A percentile compares a stretch with the other conserved stretches of the same genome.
phyloP scores from a whole-genome alignment of 1,140 invertebrate genomes.

The Drosophila arawakana region DNA sequence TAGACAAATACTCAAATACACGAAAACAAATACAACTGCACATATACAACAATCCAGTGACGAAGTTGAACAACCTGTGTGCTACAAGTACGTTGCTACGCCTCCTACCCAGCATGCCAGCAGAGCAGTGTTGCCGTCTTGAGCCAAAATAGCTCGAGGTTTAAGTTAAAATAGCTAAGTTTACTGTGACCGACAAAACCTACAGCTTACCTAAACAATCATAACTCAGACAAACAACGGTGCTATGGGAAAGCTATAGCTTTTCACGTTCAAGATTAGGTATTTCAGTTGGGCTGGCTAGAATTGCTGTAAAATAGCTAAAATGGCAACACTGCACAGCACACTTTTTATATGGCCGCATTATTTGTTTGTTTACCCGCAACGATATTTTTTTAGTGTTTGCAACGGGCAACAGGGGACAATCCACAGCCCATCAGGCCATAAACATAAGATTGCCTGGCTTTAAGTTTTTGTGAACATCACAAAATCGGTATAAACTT shows the following conservation, averaged over 20 bases:
- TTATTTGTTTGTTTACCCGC: constrained; percentile 68
- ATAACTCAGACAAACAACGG: too few relatives aligned
- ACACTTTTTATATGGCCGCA: constrained; percentile 39
- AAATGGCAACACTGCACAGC: background rate
- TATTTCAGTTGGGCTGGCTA: too few relatives aligned
- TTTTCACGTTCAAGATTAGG: too few relatives aligned
- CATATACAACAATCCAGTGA: constrained; percentile 13
- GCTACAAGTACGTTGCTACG: constrained; percentile 19
- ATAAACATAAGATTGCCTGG: constrained; percentile 19
- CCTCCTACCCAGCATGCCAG: background rate
- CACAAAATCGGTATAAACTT: constrained; percentile 18
- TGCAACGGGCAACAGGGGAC: constrained; percentile 1
- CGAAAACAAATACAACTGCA: background rate
- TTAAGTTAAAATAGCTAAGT: too few relatives aligned
- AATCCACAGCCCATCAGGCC: background rate
- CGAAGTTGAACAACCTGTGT: constrained; percentile 71
- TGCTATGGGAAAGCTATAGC: too few relatives aligned
- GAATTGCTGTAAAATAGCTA: too few relatives aligned
- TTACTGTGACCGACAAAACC: too few relatives aligned
- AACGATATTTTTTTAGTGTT: constrained; percentile 44
- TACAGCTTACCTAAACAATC: too few relatives aligned
- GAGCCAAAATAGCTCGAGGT: too few relatives aligned
- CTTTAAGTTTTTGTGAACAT: constrained; percentile 2
- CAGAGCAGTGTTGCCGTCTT: too few relatives aligned
- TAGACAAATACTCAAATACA: constrained; percentile 61